Conservation (phyloP, 1,140 invertebrate species). For the Lasaia peninsularis region DNA sequence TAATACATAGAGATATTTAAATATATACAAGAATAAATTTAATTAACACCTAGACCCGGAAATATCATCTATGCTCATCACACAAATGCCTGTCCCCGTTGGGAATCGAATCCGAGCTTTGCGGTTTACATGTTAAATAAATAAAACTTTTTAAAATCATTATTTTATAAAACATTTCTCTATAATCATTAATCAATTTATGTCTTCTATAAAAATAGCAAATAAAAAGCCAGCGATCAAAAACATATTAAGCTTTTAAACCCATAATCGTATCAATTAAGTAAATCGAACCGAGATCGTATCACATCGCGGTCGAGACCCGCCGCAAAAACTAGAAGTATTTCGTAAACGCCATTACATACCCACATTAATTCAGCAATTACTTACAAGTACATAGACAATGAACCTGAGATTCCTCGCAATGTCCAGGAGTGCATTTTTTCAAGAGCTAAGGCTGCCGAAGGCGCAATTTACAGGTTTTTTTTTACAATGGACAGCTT, state of each 20-base stretch:
- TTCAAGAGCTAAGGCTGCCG: conserved; percentile 13
- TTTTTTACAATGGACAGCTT: conserved; percentile 24
- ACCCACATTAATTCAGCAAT: conserved; percentile 12
- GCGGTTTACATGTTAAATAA: too few relatives aligned
- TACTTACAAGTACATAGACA: conserved; percentile 10
- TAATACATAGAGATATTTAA: too few relatives aligned
- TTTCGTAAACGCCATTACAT: conserved; percentile 21
- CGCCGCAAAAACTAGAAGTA: conserved; percentile 15
- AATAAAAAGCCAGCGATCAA: not conserved
- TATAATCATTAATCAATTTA: too few relatives aligned
- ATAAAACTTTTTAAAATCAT: too few relatives aligned
- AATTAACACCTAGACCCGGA: too few relatives aligned
- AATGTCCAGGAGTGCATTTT: conserved; percentile 14
- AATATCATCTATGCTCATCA: too few relatives aligned
- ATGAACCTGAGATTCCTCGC: conserved; percentile 15
- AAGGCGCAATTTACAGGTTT: conserved; percentile 18
- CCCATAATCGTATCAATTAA: not conserved
- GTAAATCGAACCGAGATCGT: not conserved
- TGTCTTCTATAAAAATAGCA: too few relatives aligned
- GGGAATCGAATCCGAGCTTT: too few relatives aligned
- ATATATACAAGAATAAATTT: too few relatives aligned
- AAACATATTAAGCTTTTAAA: conserved; percentile 4
- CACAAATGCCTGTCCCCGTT: too few relatives aligned
- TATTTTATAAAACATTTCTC: too few relatives aligned
- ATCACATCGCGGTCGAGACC: not conserved